Base-by-base conservation (phyloP, 1,140 invertebrate species). In the Heterodera carotae region DNA sequence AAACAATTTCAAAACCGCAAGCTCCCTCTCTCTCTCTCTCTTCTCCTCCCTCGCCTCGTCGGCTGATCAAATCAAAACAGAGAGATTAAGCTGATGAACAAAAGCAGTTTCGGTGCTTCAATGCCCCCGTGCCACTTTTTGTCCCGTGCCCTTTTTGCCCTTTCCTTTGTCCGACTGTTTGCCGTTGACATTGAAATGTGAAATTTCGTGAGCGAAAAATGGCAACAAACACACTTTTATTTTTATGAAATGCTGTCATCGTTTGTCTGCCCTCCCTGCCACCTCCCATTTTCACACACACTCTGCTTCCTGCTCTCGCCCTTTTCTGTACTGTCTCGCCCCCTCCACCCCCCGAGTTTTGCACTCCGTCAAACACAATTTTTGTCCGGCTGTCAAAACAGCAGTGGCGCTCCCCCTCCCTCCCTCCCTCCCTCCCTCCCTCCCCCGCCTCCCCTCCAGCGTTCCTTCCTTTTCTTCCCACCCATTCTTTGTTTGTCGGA, bases 191-290 rank as follows among this genome's bases (percentile, higher is more conserved):
- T n/a, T 56, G 48, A 56, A 56, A 56, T 56, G 15, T 56, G 48
- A 56, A 56, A 56, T 56, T 56, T 22, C 48, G 48, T 56, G 48
- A 56, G 48, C 22, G 22, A 53, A 53, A 53, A 53, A 56, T 25
- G 12, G 48, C 48, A 56, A 56, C 48, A 56, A 43, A 56, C 48
- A 56, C 48, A 56, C 48, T 56, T 56, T 56, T 56, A 56, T 56
- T 56, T 56, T 56, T 25, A 0, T 56, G 48, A 56, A 56, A 56
- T 56, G 12, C 48, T 56, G 48, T 56, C 39, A 12, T 2, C 39
- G 15, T 56, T 22, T 22, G 48, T 56, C 48, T 22, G 48, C 39
- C 6, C 12, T 43, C 39, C 39, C 39, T 56, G 12, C 18, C 15
- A 5, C 22, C 48, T 56, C 48, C 1, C 48, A 22, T 56, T 56